Base-by-base conservation (phyloP, 64 coral and sea anemone species). In the Acropora yongei region DNA sequence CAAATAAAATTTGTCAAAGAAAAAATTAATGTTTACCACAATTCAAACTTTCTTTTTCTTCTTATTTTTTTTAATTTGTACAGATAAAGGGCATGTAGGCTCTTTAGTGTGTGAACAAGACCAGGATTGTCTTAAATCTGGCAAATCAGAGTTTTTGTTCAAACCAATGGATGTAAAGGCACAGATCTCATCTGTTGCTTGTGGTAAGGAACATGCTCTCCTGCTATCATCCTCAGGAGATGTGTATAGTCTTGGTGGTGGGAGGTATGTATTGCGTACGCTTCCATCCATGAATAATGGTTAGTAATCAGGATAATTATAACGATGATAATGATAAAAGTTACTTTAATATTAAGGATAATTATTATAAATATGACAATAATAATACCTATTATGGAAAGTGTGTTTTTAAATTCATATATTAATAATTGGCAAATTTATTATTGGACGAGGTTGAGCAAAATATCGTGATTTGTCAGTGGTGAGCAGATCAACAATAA, bases 201-300 rank as follows among this genome's bases (percentile, higher is more conserved):
- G 92, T 94, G 95, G 95, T 39, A 97, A 97, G 60, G 95, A 97
- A 66, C 95, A 97, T 91, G 93, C 81, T 18, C 41, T 97, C 7
- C 66, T 97, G 40, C 81, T 97, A 61, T 91, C 92, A 39, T 43
- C 43, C 39, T 71, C 39, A 74, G 95, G 95, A 86, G 78, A 30
- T 49, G 78, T 97, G 3, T 94, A 81, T 48, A 97, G 88, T 74
- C 87, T 91, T 91, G 95, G 95, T 75, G 75, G 90, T 82, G 95
- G 95, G 80, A 97, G 95, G 95, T 97, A 94, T 48, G 45, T 17
- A 3, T 50, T 7, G 7, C 44, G 30, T 30, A 30, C 30, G 30
- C 30, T 30, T 30, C 30, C 30, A 30, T 30, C 30, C 30, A 30
- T 30, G 30, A 30, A 30, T 30, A 30, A 30, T 30, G 30, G 30